Base-by-base conservation (phyloP, 2,888 invertebrate genomes). In the Tholera decimalis region DNA sequence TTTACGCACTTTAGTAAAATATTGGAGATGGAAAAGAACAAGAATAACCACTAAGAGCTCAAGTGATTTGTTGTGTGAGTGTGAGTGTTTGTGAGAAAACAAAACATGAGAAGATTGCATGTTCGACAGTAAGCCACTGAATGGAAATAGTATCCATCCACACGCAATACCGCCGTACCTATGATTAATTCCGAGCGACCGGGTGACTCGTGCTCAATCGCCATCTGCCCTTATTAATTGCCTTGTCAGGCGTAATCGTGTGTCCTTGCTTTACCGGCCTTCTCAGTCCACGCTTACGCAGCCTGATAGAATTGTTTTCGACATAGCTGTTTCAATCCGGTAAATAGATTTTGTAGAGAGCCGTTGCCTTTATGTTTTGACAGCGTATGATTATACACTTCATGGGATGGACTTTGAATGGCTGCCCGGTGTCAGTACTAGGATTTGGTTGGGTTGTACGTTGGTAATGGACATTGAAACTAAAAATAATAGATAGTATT, bases 221-320 rank as follows among this genome's bases (percentile, higher is more conserved):
- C 94, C 93, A 92, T 93, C 93, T 93, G 92, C 93, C 93, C 93
- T 94, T 94, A 94, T 94, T 94, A 94, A 94, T 94, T 94, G 94
- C 93, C 93, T 93, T 93, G 94, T 94, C 94, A 93, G 89, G 88
- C 86, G 91, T 93, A 93, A 92, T 93, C 93, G 91, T 92, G 88
- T 88, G 91, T 91, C 91, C 93, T 90, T 87, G 87, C 77, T 77
- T 62, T 86, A 88, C 88, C 87, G 87, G 88, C 87, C 87, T 77
- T 68, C 75, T 68, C 68, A 54, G 79, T 79, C 83, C 83, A 83
- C 79, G 79, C 79, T 78, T 80, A 85, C 85, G 84, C 85, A 86
- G 82, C 88, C 82, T 82, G 79, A 83, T 82, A 76, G 82, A 85
- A 87, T 85, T 87, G 87, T 88, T 85, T 85, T 84, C 73, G 76